phyloP scores from a whole-genome alignment of 2,888 invertebrate genomes.

The Plebejus anna region DNA sequence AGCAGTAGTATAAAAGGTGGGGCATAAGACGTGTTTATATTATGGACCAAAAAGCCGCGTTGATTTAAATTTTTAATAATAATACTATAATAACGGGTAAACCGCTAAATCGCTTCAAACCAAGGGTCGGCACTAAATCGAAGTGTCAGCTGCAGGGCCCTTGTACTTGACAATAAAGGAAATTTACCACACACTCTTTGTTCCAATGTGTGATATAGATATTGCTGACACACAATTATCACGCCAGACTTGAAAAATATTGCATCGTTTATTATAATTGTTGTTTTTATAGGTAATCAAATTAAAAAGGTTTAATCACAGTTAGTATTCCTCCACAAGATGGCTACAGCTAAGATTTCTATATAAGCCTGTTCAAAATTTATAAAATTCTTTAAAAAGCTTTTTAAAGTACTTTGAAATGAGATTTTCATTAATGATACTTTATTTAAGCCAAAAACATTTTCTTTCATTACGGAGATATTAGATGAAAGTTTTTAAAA shows the following conservation, averaged over 20 bases:
- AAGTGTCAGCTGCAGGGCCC: constrained; percentile 67
- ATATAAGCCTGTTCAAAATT: no score
- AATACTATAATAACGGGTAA: constrained; percentile 56
- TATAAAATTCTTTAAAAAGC: background rate
- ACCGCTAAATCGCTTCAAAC: constrained; percentile 63
- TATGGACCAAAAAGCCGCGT: background rate
- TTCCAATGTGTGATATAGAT: constrained; percentile 35
- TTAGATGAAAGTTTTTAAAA: constrained; percentile 1
- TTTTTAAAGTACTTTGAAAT: background rate
- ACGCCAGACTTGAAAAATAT: background rate
- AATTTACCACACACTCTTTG: constrained; percentile 61
- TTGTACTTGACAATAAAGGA: constrained; percentile 68
- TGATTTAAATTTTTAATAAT: constrained; percentile 33
- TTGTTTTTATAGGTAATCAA: background rate
- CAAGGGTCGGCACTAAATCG: constrained; percentile 72
- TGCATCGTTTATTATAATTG: background rate
- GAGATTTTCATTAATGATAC: background rate
- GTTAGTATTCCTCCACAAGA: background rate
- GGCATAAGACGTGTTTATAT: no score
- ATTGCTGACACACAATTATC: background rate
- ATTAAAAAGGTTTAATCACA: background rate
- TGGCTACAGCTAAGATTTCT: no score
- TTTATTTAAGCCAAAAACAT: background rate
- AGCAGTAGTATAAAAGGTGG: no score
- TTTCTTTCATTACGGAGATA: constrained; percentile 10